These are phyloP conservation scores for Adelosebastes latens DNA, from an alignment of 2,797 vertebrate genomes.

Conservation along the genomic window DNA sequence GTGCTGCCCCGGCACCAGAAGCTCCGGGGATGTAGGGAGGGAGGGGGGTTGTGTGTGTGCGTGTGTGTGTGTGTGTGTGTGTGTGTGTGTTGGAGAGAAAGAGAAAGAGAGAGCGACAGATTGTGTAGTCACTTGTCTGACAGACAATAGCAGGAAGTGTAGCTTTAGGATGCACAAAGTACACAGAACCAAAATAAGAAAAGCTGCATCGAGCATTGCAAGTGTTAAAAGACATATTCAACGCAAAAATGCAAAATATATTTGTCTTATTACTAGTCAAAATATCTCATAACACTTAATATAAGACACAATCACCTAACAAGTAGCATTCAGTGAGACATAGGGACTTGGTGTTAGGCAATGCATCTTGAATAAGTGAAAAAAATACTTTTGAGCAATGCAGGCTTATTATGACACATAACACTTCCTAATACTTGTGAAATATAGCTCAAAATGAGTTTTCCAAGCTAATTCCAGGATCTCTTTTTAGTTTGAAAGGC, in stretches of 20 bases:
- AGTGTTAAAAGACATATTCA: conserved; percentile 2
- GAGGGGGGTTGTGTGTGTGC: conserved; percentile 5
- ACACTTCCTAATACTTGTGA: too few relatives aligned
- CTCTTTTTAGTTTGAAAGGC: too few relatives aligned
- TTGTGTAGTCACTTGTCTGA: conserved; percentile 48
- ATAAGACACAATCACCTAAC: too few relatives aligned
- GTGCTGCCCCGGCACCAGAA: conserved; percentile 55
- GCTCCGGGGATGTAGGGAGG: conserved; percentile 30
- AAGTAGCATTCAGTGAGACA: too few relatives aligned
- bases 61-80: neutral
- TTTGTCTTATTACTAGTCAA: too few relatives aligned
- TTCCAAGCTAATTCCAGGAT: too few relatives aligned
- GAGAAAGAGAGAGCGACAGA: conserved; percentile 45
- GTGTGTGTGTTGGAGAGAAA: neutral
- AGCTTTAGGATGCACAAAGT: conserved; percentile 65
- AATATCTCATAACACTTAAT: too few relatives aligned
- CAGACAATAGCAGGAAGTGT: conserved; percentile 81
- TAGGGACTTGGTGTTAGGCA: too few relatives aligned
- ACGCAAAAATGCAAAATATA: neutral
- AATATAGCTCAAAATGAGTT: too few relatives aligned
- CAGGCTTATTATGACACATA: too few relatives aligned
- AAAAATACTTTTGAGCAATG: too few relatives aligned
- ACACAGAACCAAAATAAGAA: conserved; percentile 53
- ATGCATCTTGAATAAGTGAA: too few relatives aligned
- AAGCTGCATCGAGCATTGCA: conserved; percentile 6